A percentile compares a stretch with the other conserved stretches of the same genome.
These are phyloP conservation scores for Geodia barretti DNA, from an alignment of 37 sponge, comb jelly and placozoan species.

Conservation along the genomic window DNA sequence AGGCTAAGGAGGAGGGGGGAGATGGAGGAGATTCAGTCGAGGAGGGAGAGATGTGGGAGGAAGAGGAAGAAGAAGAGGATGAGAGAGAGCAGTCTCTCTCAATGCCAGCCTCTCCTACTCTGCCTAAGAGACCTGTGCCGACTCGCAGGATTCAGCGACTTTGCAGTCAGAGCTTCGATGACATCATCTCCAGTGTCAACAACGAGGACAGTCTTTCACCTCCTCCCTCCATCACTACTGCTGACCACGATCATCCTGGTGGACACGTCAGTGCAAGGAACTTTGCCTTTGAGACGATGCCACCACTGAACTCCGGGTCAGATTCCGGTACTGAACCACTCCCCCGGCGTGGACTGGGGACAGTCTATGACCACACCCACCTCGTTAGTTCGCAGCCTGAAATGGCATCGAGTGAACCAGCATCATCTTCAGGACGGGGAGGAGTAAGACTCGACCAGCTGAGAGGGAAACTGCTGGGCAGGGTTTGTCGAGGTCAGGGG, in stretches of 20 bases:
- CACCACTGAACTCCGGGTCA: background rate
- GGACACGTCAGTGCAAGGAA: background rate
- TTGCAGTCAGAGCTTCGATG: slow-evolving; percentile 46
- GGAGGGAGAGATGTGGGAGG: background rate
- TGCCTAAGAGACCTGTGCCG: background rate
- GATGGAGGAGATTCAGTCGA: background rate
- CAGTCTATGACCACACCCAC: background rate
- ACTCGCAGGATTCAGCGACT: background rate
- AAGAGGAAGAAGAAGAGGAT: background rate
- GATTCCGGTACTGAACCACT: background rate
- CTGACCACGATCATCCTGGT: background rate
- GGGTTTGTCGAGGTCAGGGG: background rate
- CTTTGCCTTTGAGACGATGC: background rate
- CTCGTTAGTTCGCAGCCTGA: background rate
- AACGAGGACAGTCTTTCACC: background rate
- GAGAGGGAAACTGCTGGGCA: background rate
- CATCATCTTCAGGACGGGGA: background rate
- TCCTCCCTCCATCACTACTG: background rate
- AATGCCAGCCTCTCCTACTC: slow-evolving; percentile 44
- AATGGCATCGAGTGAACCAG: no score
- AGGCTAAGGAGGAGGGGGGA: background rate
- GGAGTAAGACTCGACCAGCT: background rate
- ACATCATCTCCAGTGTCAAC: slow-evolving; percentile 8
- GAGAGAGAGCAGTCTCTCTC: slow-evolving; percentile 24
- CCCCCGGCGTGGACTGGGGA: background rate